A percentile compares a stretch with the other conserved stretches of the same genome.
Evolutionary conservation across 2,888 invertebrate species (phyloP).

Genomic region (Punctoribates punctum): DNA sequence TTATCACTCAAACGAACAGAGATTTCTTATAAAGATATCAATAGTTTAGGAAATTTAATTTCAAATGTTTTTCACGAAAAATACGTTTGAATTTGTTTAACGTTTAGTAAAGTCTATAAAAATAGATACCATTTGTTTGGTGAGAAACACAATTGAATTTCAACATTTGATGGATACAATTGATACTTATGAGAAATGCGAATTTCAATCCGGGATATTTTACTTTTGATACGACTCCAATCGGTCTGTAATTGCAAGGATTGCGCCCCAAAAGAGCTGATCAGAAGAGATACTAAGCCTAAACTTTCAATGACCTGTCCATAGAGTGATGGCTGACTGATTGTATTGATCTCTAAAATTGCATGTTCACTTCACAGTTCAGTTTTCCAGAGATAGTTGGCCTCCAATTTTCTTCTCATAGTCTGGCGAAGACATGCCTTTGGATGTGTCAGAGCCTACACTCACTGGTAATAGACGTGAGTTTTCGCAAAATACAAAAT

Average conservation of each 20-base stretch:
- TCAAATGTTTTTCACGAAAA: background rate
- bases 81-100: background rate
- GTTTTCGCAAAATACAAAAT: background rate
- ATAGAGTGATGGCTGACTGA: background rate
- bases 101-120: background rate
- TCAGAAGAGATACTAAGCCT: background rate
- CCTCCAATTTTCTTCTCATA: background rate
- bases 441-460: background rate
- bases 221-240: background rate
- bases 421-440: constrained; percentile 9
- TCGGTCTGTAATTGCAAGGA: background rate
- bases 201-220: no score
- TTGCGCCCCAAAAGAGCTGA: background rate
- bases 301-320: constrained; percentile 7
- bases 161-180: no score
- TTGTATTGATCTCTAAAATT: background rate
- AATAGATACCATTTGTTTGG: no score
- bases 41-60: constrained; percentile 8
- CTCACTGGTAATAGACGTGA: constrained; percentile 9
- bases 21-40: background rate
- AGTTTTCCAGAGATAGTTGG: background rate
- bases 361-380: background rate
- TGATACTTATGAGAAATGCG: no score
- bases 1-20: background rate
- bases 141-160: no score